Base-by-base conservation (phyloP, 1,140 invertebrate species). In the Drosophila chauvacae region DNA sequence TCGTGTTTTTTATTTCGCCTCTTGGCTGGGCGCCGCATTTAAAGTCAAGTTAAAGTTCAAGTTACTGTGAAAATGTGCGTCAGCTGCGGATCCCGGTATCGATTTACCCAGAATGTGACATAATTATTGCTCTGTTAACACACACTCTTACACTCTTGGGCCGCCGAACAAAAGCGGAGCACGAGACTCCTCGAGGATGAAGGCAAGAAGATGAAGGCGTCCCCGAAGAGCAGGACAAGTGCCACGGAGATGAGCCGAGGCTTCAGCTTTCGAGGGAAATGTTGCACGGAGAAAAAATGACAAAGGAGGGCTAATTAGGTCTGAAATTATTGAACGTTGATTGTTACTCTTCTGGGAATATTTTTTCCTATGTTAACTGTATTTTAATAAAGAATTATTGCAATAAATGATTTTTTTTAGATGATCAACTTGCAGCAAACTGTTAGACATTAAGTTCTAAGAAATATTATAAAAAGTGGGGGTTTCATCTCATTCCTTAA, bases 1-100 rank as follows among this genome's bases (percentile, higher is more conserved):
- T 20, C 33, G 33, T 44, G 18, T 65, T 30, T 30, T 64, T 23
- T 41, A 14, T 53, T 53, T 28, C 18, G 33, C 35, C 41, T 33
- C n/a, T 53, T 37, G 41, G 20, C 60, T 41, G 44, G 61, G 48
- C 41, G 44, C 66, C 75, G 45, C 77, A 81, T 90, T 88, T 88
- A 90, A 88, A 90, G 85, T 85, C 81, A 71, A 90, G 81, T 90
- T 88, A 88, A 88, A 88, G 85, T 88, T 88, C 85, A 90, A 88
- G 87, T 84, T 85, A 78, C 84, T 73, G 70, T 72, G 75, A 62
- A 75, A 88, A 80, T 76, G 65, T 71, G 65, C 76, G 73, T 64
- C 80, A 88, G 73, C 80, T 88, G 77, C 62, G 48, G 51, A 63
- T 20, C 57, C 48, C 45, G 47, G 53, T 77, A 78, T 81, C 77